Conservation (phyloP, 2,797 vertebrate genomes). For the Rhynchonycteris naso region DNA sequence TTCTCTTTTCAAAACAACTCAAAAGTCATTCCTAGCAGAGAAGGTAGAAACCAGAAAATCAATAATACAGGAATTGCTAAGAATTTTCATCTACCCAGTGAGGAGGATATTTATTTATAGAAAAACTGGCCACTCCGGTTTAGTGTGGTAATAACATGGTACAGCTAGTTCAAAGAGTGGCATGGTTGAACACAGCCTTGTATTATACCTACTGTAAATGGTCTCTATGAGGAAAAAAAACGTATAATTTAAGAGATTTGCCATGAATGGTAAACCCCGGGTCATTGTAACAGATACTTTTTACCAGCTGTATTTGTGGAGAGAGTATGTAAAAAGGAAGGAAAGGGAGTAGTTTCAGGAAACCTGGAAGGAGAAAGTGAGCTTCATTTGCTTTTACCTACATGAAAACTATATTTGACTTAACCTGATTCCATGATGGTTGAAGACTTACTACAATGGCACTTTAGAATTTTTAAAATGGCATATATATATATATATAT, state of each 20-base stretch:
- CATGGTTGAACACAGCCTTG: conserved; percentile 85
- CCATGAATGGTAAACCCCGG: conserved; percentile 84
- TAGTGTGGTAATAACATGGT: conserved; percentile 87
- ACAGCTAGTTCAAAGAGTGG: conserved; percentile 84
- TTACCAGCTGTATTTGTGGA: conserved; percentile 85
- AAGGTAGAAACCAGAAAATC: conserved; percentile 72
- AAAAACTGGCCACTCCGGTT: conserved; percentile 84
- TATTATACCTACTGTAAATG: conserved; percentile 86
- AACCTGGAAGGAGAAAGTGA: conserved; percentile 61
- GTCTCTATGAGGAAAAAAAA: conserved; percentile 85
- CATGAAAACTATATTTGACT: conserved; percentile 51
- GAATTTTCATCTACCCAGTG: conserved; percentile 77
- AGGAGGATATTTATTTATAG: conserved; percentile 88
- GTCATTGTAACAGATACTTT: conserved; percentile 87
- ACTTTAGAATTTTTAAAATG: background rate
- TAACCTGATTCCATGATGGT: background rate
- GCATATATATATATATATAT: background rate
- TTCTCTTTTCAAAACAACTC: conserved; percentile 73
- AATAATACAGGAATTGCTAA: conserved; percentile 76
- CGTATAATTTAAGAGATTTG: conserved; percentile 86
- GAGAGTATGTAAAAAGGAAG: conserved; percentile 77
- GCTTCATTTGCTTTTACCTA: conserved; percentile 74
- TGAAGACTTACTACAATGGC: background rate
- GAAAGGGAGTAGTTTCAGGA: conserved; percentile 77
- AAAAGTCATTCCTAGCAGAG: conserved; percentile 59